Percentiles rank a stretch among this genome's conserved stretches.
Conservation (phyloP, 2,113 vertebrate species). For the Pithys albifrons region DNA sequence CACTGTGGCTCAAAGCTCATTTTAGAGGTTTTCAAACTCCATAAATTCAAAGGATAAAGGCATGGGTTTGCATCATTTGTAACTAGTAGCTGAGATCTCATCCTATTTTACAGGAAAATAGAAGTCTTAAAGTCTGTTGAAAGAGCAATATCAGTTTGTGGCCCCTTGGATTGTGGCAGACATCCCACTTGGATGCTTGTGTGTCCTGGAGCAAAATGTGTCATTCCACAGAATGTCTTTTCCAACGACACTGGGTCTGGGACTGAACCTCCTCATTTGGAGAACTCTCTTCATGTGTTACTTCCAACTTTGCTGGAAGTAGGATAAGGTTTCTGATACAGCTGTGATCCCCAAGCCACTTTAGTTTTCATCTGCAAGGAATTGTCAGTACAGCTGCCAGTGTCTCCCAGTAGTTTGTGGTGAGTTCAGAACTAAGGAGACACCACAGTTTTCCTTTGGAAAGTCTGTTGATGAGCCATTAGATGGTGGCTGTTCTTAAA, state of each 20-base stretch:
- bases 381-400: not conserved
- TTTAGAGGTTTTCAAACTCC: not conserved
- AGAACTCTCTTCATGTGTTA: not conserved
- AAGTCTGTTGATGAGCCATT: not conserved
- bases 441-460: not conserved
- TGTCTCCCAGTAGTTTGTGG: not conserved
- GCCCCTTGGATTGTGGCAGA: not conserved
- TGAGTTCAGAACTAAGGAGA: not conserved
- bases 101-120: not conserved
- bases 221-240: not conserved
- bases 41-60: not conserved
- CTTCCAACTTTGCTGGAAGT: not conserved
- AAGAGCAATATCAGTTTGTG: not conserved
- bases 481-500: not conserved
- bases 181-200: not conserved
- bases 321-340: not conserved
- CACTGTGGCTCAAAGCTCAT: not conserved
- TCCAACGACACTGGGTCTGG: not conserved
- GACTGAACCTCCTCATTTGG: not conserved
- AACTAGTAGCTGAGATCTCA: not conserved
- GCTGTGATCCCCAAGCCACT: not conserved
- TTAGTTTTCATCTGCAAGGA: not conserved
- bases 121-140: not conserved
- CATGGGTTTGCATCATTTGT: not conserved
- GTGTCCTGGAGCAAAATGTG: not conserved